These are phyloP conservation scores for Linepithema humile DNA, from an alignment of 1,140 invertebrate genomes.

Conservation along the genomic window DNA sequence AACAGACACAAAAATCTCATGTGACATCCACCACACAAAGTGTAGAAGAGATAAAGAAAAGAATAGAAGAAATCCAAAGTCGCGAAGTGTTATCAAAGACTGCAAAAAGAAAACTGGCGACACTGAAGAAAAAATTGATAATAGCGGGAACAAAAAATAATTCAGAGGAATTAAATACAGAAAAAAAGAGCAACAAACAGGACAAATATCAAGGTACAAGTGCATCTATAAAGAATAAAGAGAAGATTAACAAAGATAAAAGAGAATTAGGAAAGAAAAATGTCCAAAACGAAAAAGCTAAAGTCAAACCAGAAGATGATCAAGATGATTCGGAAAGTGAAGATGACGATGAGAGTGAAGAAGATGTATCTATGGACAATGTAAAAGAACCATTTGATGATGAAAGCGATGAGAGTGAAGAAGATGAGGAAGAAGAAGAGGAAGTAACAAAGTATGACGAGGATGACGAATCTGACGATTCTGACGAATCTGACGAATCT, in stretches of 20 bases:
- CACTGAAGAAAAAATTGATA: conserved; percentile 64
- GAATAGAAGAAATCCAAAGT: conserved; percentile 64
- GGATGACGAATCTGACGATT: conserved; percentile 73
- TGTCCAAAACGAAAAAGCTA: conserved; percentile 80
- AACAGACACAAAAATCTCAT: background rate
- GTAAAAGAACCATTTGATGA: conserved; percentile 81
- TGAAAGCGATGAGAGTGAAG: conserved; percentile 76
- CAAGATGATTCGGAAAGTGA: conserved; percentile 28
- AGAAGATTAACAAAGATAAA: conserved; percentile 51
- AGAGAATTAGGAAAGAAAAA: conserved; percentile 68
- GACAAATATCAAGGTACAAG: conserved; percentile 67
- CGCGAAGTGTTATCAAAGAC: conserved; percentile 66
- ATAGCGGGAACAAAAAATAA: background rate
- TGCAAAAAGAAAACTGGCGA: conserved; percentile 66
- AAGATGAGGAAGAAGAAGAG: conserved; percentile 71
- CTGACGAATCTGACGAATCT: too few species aligned
- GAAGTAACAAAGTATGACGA: conserved; percentile 81
- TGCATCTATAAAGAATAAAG: conserved; percentile 53
- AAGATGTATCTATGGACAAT: conserved; percentile 67
- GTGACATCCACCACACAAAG: conserved; percentile 32
- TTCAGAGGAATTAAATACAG: conserved; percentile 60
- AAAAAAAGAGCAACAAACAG: conserved; percentile 74
- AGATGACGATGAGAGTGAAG: conserved; percentile 46
- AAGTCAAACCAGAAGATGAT: background rate
- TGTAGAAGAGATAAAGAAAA: conserved; percentile 65